Evolutionary conservation across 2,797 vertebrate species (phyloP).

Genomic region (Chloroceryle inda): DNA sequence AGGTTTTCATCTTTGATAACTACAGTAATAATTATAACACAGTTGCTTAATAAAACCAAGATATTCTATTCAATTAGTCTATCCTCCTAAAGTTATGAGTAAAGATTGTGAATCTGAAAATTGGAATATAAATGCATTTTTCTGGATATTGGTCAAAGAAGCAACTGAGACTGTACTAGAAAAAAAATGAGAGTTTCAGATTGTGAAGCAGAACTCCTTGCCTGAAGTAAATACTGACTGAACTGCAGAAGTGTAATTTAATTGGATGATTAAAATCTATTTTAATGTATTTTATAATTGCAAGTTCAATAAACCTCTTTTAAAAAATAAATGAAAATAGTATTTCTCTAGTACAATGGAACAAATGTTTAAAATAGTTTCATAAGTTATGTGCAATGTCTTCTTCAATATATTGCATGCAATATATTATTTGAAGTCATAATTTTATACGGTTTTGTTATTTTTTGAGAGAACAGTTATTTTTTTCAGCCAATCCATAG

Average conservation of each 20-base stretch:
- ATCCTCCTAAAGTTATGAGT: neutral
- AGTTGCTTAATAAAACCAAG: neutral
- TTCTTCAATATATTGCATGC: conserved; percentile 48
- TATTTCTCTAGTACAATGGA: conserved; percentile 45
- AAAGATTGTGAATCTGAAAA: neutral
- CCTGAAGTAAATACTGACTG: conserved; percentile 1
- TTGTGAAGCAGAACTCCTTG: neutral
- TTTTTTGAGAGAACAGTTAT: neutral
- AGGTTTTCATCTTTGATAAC: neutral
- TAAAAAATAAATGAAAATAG: neutral
- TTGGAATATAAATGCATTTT: neutral
- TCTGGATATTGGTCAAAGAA: neutral
- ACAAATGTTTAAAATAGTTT: conserved; percentile 60
- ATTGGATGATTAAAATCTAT: neutral
- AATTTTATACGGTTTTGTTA: neutral
- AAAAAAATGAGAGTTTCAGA: neutral
- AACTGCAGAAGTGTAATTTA: neutral
- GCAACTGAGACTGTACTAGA: neutral
- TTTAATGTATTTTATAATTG: neutral
- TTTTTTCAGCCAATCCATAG: conserved; percentile 9
- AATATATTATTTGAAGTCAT: conserved; percentile 4
- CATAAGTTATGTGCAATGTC: neutral
- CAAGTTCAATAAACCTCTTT: neutral
- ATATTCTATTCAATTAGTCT: neutral
- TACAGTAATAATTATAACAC: neutral